Evolutionary conservation across 2,797 vertebrate species (phyloP), one percentile per base, ranked within the genome.

Genomic region (Mus caroli): DNA sequence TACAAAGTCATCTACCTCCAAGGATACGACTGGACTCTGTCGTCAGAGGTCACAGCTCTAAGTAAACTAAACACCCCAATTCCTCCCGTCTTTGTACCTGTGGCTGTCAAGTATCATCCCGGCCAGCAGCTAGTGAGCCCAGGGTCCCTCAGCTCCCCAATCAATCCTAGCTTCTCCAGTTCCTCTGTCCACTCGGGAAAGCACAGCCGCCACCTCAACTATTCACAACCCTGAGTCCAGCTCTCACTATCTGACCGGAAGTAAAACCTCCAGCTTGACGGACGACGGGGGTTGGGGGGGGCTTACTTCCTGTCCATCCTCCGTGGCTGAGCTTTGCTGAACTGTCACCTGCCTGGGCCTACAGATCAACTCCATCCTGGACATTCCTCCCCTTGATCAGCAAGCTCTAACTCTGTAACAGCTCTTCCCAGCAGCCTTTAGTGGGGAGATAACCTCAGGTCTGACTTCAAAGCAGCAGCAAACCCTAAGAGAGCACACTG

Each of bases 101-200:
- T 22, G 28, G 34, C 14, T 11, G 54, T 50, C 56, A 12, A 50
- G 40, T 28, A 20, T 15, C 24, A 12, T 8, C 50, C 40, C 19
- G 34, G 50, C 50, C 46, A 50, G 4, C 0, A 6, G 78, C 40
- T 37, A 9, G 0, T 31, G 20, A 64, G 50, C 31, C 73, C 1
- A 14, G 0, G 31, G 43, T 9, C 40, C 2, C 7, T 14, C 2
- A 22, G 4, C 5, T n/a, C 0, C 0, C 40, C 17, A 58, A 12
- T n/a, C 40, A 56, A 20, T 50, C 22, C 13, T 0, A 3, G 37
- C 50, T 28, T 69, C 5, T 8, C 62, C 8, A 34, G 52, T 8
- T 43, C 78, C 77, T 12, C 19, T 50, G 46, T 31, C 52, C 71
- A 19, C 67, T 37, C 24, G 26, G 4, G 28, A 11, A 40, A 15